Conservation (phyloP, 2,888 invertebrate species). For the Lasioglossum zephyrum region DNA sequence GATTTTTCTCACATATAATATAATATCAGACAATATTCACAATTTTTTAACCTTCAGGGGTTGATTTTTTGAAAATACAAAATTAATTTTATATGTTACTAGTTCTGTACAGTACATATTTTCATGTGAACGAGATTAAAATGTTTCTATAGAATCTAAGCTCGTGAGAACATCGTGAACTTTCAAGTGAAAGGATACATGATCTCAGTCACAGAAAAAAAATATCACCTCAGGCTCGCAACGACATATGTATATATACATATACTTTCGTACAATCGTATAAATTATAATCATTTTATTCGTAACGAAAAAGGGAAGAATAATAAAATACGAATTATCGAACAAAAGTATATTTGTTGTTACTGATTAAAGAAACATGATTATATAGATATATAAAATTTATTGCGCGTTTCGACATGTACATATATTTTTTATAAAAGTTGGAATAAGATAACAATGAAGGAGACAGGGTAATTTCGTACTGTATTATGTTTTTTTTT, state of each 20-base stretch:
- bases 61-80: background rate
- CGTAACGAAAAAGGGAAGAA: background rate
- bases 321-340: constrained; percentile 21
- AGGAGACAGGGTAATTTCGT: constrained; percentile 24
- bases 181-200: constrained; percentile 58
- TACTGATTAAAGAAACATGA: constrained; percentile 51
- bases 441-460: constrained; percentile 52
- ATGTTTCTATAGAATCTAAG: background rate
- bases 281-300: background rate
- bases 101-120: background rate
- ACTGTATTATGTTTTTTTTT: constrained; percentile 23
- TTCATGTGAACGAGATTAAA: background rate
- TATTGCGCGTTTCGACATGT: constrained; percentile 40
- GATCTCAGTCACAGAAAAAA: background rate
- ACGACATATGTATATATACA: background rate
- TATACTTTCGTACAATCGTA: background rate
- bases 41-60: background rate
- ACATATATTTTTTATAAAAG: constrained; percentile 57
- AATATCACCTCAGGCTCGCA: background rate
- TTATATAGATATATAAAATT: constrained; percentile 62
- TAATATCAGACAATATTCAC: background rate
- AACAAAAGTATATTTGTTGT: constrained; percentile 60
- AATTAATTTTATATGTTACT: background rate
- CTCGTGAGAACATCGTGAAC: constrained; percentile 57
- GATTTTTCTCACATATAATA: background rate